Conservation (phyloP, 2,888 invertebrate genomes). For the Hedychridium roseum region DNA sequence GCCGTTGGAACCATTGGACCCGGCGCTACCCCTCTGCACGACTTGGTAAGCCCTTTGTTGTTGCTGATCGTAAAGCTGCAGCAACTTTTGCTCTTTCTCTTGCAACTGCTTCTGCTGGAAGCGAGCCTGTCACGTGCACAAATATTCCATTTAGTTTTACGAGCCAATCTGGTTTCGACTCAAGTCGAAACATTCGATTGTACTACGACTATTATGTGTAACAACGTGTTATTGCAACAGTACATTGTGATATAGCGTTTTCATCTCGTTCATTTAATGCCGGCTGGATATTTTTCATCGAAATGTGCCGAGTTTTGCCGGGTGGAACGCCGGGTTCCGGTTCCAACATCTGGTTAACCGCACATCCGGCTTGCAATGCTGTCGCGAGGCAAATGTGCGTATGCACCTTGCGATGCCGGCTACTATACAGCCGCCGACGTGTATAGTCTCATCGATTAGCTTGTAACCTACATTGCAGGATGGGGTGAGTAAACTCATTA, state of each 20-base stretch:
- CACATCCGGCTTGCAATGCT: no score
- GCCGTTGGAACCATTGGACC: conserved; percentile 64
- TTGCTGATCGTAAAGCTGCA: conserved; percentile 75
- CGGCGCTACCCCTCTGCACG: conserved; percentile 66
- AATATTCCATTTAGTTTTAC: no score
- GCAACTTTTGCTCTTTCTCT: conserved; percentile 81
- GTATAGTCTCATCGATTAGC: conserved; percentile 47
- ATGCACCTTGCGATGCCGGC: neutral
- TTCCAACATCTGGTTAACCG: no score
- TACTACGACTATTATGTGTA: no score
- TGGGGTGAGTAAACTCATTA: conserved; percentile 53
- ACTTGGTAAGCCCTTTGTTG: conserved; percentile 73
- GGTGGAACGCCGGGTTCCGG: no score
- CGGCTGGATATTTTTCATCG: no score
- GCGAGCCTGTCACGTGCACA: conserved; percentile 71
- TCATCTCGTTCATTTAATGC: neutral
- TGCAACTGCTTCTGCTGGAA: conserved; percentile 85
- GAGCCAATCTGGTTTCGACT: neutral
- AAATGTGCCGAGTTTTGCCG: no score
- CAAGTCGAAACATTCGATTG: neutral
- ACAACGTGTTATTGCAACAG: no score
- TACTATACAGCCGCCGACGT: neutral
- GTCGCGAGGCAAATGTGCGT: neutral
- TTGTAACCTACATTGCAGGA: conserved; percentile 41
- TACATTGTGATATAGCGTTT: no score